Base-by-base conservation (phyloP, 1,140 invertebrate species). In the Ceratosolen solmsi region DNA sequence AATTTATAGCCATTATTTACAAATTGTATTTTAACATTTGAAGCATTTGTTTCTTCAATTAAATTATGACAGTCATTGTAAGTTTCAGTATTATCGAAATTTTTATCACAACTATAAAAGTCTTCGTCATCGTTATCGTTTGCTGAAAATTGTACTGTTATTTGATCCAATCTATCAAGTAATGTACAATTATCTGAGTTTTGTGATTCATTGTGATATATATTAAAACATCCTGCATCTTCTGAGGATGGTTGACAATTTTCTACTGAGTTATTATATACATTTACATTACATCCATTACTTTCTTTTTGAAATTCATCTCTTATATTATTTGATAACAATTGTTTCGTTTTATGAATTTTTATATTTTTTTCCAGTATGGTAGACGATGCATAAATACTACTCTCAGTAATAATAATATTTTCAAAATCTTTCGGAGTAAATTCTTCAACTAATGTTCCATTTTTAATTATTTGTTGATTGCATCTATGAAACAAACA, bases 381-480 rank as follows among this genome's bases (percentile, higher is more conserved):
- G 30, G 17, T 27, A 51, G n/a, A 51, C 5, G 25, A 71, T 13
- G 41, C 17, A 72, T 58, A 56, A n/a, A 17, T 2, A 2, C 58
- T 20, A 60, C 13, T 41, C 33, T 22, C 54, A 58, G 15, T n/a
- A 54, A 56, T 25, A 56, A 36, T 8, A 60, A 60, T 75, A 38
- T 56, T 58, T 58, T 41, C 33, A 58, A 75, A 58, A 41, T 75
- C 73, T 38, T 60, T 58, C 38, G 33, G 54, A 25, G 33, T 38
- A 3, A 75, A 75, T n/a, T 75, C 73, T 15, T 75, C 54, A 41
- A 58, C 54, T 60, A 75, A 60, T 25, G 13, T 75, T 4, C 51
- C 73, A 60, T n/a, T 38, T 25, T 58, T 75, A n/a, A 33, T 75
- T 20, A 75, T 75, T 15, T 75, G 73, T 75, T 75, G 73, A 60